phyloP scores from a whole-genome alignment of 2,113 vertebrate species.

The Eublepharis macularius region DNA sequence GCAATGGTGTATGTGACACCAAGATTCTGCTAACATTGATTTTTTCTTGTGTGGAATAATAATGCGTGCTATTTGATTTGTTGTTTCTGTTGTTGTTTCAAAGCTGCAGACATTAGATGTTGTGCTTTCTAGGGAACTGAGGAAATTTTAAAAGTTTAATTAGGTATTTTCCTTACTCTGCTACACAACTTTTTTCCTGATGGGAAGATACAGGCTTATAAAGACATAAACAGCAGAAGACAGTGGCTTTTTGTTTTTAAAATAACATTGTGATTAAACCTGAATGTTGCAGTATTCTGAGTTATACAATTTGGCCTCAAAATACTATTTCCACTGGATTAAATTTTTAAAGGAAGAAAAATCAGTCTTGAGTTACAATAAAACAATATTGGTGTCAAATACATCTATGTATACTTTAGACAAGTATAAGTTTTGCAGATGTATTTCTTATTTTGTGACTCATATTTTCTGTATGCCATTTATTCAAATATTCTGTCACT shows the following conservation, averaged over 20 bases:
- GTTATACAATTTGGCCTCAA: not conserved
- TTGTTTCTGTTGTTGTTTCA: constrained; percentile 20
- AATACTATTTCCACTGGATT: not conserved
- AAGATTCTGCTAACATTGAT: rapidly evolving
- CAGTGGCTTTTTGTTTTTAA: constrained; percentile 11
- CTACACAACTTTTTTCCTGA: constrained; percentile 26
- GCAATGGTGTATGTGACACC: not conserved
- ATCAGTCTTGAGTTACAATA: not conserved
- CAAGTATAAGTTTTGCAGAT: not conserved
- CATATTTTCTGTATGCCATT: not conserved
- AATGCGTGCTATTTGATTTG: not conserved
- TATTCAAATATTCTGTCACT: not conserved
- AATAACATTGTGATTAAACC: constrained; percentile 1
- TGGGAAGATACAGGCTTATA: not conserved
- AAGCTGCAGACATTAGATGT: constrained; percentile 42
- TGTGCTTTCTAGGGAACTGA: constrained; percentile 22
- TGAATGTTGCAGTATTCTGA: not conserved
- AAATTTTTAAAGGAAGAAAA: not conserved
- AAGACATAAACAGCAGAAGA: constrained; percentile 1
- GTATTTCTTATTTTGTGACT: not conserved
- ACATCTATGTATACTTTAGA: too few relatives aligned
- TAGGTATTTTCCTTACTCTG: not conserved
- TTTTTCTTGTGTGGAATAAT: not conserved
- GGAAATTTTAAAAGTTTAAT: constrained; percentile 19
- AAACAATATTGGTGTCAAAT: too few relatives aligned